Percentiles rank a stretch among this genome's conserved stretches.
phyloP scores from a whole-genome alignment of 2,888 invertebrate genomes.

The Ichneumoninae sp. region DNA sequence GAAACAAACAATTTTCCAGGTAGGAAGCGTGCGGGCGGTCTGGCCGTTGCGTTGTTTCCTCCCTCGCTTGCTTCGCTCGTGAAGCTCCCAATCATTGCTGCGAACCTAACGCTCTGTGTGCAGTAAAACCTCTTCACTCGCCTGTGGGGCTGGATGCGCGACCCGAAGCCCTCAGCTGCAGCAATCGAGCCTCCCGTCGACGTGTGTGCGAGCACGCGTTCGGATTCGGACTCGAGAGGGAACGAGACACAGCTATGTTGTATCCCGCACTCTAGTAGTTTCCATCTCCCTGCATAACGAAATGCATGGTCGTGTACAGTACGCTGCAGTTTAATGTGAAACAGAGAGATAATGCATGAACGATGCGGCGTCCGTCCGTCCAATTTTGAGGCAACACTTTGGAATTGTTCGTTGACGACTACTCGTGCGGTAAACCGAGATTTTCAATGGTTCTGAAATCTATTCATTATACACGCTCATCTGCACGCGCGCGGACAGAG shows the following conservation, averaged over 20 bases:
- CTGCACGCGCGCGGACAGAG: neutral
- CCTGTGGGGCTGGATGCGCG: neutral
- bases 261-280: conserved; percentile 31
- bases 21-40: conserved; percentile 5
- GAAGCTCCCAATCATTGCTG: conserved; percentile 44
- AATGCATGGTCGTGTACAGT: conserved; percentile 3
- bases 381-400: conserved; percentile 42
- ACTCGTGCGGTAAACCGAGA: conserved; percentile 47
- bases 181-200: conserved; percentile 23
- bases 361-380: conserved; percentile 4
- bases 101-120: conserved; percentile 50
- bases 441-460: conserved; percentile 38
- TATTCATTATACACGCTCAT: conserved; percentile 34
- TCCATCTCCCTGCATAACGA: conserved; percentile 9
- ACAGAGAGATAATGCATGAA: conserved; percentile 56
- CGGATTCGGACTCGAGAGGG: conserved; percentile 59
- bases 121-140: conserved; percentile 15
- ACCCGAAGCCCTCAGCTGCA: conserved; percentile 15
- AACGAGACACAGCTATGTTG: conserved; percentile 54
- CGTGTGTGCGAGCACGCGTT: conserved; percentile 49
- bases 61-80: neutral
- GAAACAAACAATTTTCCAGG: conserved; percentile 61
- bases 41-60: conserved; percentile 8
- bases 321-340: conserved; percentile 48
- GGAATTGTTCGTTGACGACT: conserved; percentile 38